These are phyloP conservation scores for Elegia similella DNA, from an alignment of 2,888 invertebrate genomes.

Conservation along the genomic window DNA sequence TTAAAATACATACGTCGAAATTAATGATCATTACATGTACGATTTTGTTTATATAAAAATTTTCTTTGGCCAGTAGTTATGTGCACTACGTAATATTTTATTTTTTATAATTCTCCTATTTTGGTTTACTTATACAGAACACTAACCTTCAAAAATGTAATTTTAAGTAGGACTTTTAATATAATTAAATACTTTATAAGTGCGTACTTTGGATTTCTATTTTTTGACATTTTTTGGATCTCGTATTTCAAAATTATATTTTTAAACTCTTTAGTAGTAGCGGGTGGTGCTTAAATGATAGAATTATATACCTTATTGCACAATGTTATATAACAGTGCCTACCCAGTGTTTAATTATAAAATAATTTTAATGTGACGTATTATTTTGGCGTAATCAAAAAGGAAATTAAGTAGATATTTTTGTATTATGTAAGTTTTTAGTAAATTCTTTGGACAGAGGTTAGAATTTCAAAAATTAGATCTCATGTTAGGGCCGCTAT, in stretches of 20 bases:
- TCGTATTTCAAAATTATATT: conserved; percentile 62
- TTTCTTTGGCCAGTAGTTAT: not conserved
- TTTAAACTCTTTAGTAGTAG: conserved; percentile 50
- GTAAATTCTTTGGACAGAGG: conserved; percentile 53
- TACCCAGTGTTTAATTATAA: conserved; percentile 50
- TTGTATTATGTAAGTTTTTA: conserved; percentile 55
- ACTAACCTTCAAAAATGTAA: conserved; percentile 43
- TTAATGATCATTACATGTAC: no score
- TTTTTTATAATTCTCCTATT: not conserved
- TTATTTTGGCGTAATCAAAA: conserved; percentile 65
- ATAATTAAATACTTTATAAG: conserved; percentile 48
- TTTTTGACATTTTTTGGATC: conserved; percentile 58
- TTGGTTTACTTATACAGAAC: conserved; percentile 21
- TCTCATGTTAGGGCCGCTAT: conserved; percentile 67
- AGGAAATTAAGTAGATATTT: conserved; percentile 42
- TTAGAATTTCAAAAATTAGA: conserved; percentile 69
- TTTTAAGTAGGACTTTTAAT: conserved; percentile 63
- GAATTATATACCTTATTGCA: conserved; percentile 38
- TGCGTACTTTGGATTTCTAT: conserved; percentile 47
- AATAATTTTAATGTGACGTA: conserved; percentile 48
- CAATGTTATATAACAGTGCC: conserved; percentile 48
- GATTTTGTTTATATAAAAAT: not conserved
- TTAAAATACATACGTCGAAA: no score
- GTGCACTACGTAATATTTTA: not conserved
- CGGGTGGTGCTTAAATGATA: conserved; percentile 74